phyloP scores from a whole-genome alignment of 2,888 invertebrate genomes.

The Noctua pronuba region DNA sequence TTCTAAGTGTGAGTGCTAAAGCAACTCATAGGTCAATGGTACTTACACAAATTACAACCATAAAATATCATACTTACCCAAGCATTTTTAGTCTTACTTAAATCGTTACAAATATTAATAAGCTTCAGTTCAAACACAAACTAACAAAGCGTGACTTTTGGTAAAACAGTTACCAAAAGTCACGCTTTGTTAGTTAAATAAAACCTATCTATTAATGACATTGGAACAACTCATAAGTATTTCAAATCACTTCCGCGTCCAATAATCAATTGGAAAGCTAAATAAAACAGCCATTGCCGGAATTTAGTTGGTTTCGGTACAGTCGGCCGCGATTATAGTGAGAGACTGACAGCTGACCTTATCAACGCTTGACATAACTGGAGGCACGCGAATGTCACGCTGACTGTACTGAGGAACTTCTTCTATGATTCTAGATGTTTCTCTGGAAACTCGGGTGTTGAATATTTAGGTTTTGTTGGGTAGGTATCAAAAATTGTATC shows the following conservation, averaged over 20 bases:
- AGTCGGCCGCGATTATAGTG: constrained; percentile 34
- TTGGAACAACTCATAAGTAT: constrained; percentile 25
- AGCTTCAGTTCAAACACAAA: neutral
- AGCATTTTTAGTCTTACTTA: neutral
- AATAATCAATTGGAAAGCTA: constrained; percentile 44
- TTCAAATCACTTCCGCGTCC: constrained; percentile 14
- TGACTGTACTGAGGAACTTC: constrained; percentile 26
- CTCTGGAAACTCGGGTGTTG: constrained; percentile 10
- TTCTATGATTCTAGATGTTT: constrained; percentile 16
- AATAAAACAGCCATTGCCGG: constrained; percentile 31
- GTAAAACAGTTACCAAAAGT: no score
- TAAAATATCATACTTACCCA: no score
- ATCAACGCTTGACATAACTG: constrained; percentile 66
- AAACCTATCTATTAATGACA: neutral
- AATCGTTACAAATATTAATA: neutral
- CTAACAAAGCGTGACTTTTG: no score
- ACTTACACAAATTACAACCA: no score
- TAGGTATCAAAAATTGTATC: neutral
- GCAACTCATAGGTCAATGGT: neutral
- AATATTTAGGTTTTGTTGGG: constrained; percentile 9
- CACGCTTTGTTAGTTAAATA: neutral
- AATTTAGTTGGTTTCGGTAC: constrained; percentile 25
- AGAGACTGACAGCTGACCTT: constrained; percentile 71
- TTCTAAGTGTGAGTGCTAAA: neutral
- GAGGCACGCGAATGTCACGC: constrained; percentile 70